Conservation (phyloP, 2,888 invertebrate species). For the Oscheius myriophilus region DNA sequence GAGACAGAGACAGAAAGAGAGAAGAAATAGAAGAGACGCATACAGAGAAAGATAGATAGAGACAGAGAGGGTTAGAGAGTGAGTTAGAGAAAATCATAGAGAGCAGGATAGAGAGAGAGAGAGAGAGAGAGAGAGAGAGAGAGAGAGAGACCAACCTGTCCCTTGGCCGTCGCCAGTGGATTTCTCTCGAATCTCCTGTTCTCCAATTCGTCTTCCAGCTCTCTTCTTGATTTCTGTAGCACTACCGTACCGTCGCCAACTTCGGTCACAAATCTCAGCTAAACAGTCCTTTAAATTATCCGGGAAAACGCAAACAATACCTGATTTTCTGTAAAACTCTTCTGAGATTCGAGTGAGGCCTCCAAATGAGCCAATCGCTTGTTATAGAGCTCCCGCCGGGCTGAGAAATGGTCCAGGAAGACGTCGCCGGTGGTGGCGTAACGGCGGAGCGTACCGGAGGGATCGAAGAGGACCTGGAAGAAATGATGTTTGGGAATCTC, state of each 20-base stretch:
- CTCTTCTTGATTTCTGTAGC: conserved; percentile 24
- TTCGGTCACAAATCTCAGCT: conserved; percentile 38
- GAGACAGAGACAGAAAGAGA: not conserved
- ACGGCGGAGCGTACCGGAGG: conserved; percentile 22
- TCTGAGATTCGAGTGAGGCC: conserved; percentile 22
- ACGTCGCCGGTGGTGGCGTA: conserved; percentile 30
- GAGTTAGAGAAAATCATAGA: too few species aligned
- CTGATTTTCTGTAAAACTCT: conserved; percentile 42
- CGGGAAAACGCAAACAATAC: conserved; percentile 11
- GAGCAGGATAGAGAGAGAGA: too few species aligned
- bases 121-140: too few species aligned
- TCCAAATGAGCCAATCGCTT: conserved; percentile 29
- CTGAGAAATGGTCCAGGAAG: conserved; percentile 33
- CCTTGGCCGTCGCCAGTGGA: conserved; percentile 21
- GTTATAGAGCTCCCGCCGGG: conserved; percentile 37
- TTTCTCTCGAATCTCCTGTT: conserved; percentile 34
- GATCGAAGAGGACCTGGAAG: conserved; percentile 40
- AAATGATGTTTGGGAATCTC: not conserved
- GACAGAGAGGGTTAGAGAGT: not conserved
- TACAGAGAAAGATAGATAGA: not conserved
- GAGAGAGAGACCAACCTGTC: conserved; percentile 12
- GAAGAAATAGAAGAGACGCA: not conserved
- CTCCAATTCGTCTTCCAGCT: conserved; percentile 33
- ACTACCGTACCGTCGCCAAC: conserved; percentile 38
- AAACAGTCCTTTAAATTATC: not conserved